phyloP scores from a whole-genome alignment of 2,797 vertebrate species.

The Poeciliopsis gracilis region DNA sequence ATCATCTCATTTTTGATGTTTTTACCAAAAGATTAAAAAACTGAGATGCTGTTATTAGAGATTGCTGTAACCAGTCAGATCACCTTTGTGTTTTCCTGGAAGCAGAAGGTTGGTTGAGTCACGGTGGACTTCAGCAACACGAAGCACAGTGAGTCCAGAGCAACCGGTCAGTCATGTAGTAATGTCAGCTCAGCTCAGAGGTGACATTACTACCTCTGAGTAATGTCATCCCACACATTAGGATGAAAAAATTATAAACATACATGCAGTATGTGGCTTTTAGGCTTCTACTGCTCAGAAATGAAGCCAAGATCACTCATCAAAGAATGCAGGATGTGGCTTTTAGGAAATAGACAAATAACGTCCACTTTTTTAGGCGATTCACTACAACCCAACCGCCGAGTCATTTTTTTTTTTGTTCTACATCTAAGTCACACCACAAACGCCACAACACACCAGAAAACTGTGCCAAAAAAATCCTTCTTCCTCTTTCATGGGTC shows the following conservation, averaged over 20 bases:
- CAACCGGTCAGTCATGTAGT: neutral
- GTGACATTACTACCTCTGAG: neutral
- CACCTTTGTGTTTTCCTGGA: neutral
- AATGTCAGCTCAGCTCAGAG: slow-evolving; percentile 23
- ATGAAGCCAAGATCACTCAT: slow-evolving; percentile 43
- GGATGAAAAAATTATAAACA: slow-evolving; percentile 13
- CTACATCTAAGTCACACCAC: slow-evolving; percentile 6
- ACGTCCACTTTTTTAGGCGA: neutral
- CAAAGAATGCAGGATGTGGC: neutral
- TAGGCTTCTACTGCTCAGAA: slow-evolving; percentile 27
- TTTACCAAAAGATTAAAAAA: neutral
- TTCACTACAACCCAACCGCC: slow-evolving; percentile 3
- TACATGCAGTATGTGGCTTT: slow-evolving; percentile 72
- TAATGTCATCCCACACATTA: slow-evolving; percentile 5
- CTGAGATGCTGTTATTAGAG: neutral
- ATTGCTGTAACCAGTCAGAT: neutral
- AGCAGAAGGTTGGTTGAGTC: slow-evolving; percentile 17
- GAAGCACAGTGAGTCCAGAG: neutral
- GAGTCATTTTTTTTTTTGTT: neutral
- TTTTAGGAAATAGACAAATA: neutral
- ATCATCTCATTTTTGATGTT: neutral
- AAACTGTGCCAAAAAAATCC: neutral
- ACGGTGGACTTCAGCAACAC: slow-evolving; percentile 29
- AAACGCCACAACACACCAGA: neutral
- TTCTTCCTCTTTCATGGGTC: neutral